Evolutionary conservation across 1,140 invertebrate genomes (phyloP), one percentile per base, ranked within the genome.

Genomic region (Tetranychus urticae): DNA sequence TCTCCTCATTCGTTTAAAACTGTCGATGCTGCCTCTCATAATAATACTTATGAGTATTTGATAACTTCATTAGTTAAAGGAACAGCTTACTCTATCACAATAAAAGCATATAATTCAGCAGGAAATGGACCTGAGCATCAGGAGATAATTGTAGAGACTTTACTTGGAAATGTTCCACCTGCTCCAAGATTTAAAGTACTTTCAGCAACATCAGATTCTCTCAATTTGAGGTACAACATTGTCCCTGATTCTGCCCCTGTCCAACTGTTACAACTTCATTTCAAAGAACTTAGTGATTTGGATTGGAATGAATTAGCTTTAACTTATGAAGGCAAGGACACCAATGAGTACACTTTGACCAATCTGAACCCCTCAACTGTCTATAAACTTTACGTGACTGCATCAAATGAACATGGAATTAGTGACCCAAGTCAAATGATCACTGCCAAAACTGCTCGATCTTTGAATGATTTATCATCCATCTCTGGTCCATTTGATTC

Each of bases 1-100:
- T 45, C 10, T 3, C 13, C 14, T 42, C 36, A 46, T 4, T 14
- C 48, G 74, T 81, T 0, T 75, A 45, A 13, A 31, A 23, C 37
- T 42, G 31, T 47, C 33, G 33, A 50, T 14, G 57, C 65, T 13
- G 36, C 50, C 2, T 55, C 47, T 33, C 14, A n/a, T 23, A 31
- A 33, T 4, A n/a, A 34, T 1, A 58, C 56, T 45, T 33, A 68
- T 50, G 67, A 70, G 39, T 63, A 66, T 34, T 63, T 68, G 58
- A 47, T 70, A 3, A 66, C 62, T 6, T 58, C 62, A 23, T 58
- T 70, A 0, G 33, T 62, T 4, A 66, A 64, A 54, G 69, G 63
- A n/a, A 68, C 65, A 13, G 65, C 67, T 42, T 70, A 69, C 59
- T 61, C 60, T 13, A 64, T 69, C 58, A 62, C 69, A 2, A 65